Base-by-base conservation (phyloP, 1,140 invertebrate genomes). In the Pogonomyrmex barbatus region DNA sequence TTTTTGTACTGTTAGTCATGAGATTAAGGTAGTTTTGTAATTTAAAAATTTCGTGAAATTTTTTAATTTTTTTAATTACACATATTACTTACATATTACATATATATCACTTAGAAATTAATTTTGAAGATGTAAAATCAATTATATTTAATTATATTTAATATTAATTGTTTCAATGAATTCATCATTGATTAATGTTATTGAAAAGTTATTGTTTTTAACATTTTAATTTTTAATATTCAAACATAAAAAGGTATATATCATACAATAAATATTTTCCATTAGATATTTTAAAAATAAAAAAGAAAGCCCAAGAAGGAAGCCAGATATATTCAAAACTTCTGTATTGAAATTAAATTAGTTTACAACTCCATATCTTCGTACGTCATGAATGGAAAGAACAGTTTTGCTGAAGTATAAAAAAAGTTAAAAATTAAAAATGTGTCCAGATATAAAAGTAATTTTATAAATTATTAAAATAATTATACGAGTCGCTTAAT, bases 81-180 rank as follows among this genome's bases (percentile, higher is more conserved):
- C 8, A 58, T 58, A 58, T 58, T 24, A 24, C 24, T 24, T 24
- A 24, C 24, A 24, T 24, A 24, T 24, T 24, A 24, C 24, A 24
- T 24, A 24, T 24, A 52, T 52, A 52, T 60, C 24, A 70, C 12
- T 70, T 47, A 67, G 42, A 67, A 12, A 67, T 67, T 65, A 65
- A 24, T 54, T 12, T 67, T 6, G 2, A 70, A 70, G 17, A 67
- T 24, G 24, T 45, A 45, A 65, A 39, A 67, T 4, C 9, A 9
- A 67, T 67, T 67, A 67, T 67, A 45, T 9, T 2, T 39, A 70
- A 68, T 5, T 30, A 47, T 30, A 47, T 36, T 24, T 63, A 63
- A 63, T 5, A 6, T 14, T 39, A 30, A 36, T 30, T 24, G 6
- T 67, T 45, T 50, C 14, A n/a, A 71, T 24, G 4, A 70, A 65